Base-by-base conservation (phyloP, 37 sponge, comb jelly and placozoan genomes). In the Eunapius fragilis region DNA sequence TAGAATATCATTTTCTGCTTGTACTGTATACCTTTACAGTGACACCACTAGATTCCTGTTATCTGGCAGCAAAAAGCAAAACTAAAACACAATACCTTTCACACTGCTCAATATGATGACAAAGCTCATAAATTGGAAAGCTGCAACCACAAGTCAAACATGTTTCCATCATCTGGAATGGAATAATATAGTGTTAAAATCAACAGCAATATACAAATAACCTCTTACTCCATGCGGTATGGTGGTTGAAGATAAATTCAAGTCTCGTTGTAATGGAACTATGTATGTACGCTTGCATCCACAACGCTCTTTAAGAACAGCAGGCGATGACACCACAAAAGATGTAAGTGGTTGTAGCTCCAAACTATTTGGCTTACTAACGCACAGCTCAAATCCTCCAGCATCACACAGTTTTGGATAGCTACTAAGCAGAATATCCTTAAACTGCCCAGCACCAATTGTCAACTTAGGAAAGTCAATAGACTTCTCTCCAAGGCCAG, bases 401-500 rank as follows among this genome's bases (percentile, higher is more conserved):
- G 68, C 84, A 58, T 84, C 37, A 33, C 33, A 48, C 68, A 84
- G 68, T 32, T 25, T 14, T 31, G 84, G 84, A 75, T 32, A 90
- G 11, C 34, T 67, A 22, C 37, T 71, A 1, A 28, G 76, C 49
- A 90, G n/a, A 48, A 80, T 25, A 76, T 85, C 86, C 28, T 78
- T 32, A 81, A 90, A 90, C 26, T 85, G 70, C 25, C 74, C 83
- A 5, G 38, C 80, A 47, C 30, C 50, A 0, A 58, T 34, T 31
- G 49, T 37, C 26, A 87, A 81, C 38, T 47, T 33, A 25, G 34
- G 14, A 75, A 82, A 88, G 27, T 68, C 77, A 38, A 83, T 78
- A 27, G 27, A 76, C 77, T 89, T 84, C 34, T 84, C 90, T 3
- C 90, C 90, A 17, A 84, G 77, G 19, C 89, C 89, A 37, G 89